These are phyloP conservation scores for Mohoua ochrocephala DNA, from an alignment of 2,113 vertebrate genomes.

Conservation along the genomic window DNA sequence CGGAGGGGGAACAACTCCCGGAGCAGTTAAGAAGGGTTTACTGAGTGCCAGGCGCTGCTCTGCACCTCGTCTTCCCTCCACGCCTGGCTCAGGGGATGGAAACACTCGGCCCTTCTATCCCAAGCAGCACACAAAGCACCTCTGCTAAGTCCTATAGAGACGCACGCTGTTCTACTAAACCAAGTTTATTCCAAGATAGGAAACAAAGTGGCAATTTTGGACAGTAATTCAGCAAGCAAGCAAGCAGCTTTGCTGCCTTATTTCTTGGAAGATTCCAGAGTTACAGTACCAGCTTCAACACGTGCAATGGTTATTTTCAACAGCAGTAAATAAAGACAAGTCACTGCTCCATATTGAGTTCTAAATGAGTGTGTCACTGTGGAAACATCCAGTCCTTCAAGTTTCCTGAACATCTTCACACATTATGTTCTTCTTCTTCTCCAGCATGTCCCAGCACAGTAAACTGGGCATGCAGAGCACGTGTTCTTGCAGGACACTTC, in stretches of 20 bases:
- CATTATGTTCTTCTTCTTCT: background rate
- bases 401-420: background rate
- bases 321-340: background rate
- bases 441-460: background rate
- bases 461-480: background rate
- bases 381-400: background rate
- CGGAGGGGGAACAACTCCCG: background rate
- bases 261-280: background rate
- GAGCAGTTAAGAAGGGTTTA: background rate
- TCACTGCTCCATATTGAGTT: background rate
- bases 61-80: background rate
- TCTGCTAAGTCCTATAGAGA: accelerated
- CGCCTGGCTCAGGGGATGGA: background rate
- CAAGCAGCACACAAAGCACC: background rate
- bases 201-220: background rate
- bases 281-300: background rate
- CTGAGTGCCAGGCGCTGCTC: background rate
- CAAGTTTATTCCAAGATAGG: background rate
- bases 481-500: background rate
- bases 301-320: background rate
- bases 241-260: background rate
- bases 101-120: background rate
- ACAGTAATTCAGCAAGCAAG: background rate
- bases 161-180: background rate
- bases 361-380: background rate